phyloP scores from a whole-genome alignment of 2,113 vertebrate species.

The Serinus canaria region DNA sequence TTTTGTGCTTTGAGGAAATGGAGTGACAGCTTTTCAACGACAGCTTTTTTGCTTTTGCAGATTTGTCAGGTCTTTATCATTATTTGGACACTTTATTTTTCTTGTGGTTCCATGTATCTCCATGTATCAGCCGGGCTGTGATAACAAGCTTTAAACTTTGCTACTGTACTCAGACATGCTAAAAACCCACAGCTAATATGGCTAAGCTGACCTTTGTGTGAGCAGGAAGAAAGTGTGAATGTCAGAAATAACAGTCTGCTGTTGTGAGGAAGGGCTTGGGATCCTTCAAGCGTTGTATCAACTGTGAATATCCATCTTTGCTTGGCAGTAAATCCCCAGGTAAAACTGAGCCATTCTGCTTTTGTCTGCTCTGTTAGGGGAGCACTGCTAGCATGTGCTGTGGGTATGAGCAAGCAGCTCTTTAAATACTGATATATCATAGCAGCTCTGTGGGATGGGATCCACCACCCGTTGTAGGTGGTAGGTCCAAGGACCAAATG shows the following conservation, averaged over 20 bases:
- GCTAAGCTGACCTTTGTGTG: slow-evolving; percentile 62
- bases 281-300: background rate
- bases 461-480: background rate
- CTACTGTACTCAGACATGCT: slow-evolving; percentile 21
- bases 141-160: slow-evolving; percentile 46
- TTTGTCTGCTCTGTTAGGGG: background rate
- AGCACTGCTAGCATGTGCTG: background rate
- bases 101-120: slow-evolving; percentile 35
- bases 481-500: background rate
- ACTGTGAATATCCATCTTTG: background rate
- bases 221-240: slow-evolving; percentile 48
- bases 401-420: background rate
- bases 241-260: slow-evolving; percentile 52
- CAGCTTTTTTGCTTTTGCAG: slow-evolving; percentile 10
- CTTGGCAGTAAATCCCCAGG: slow-evolving; percentile 27
- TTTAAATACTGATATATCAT: rapidly evolving
- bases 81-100: slow-evolving; percentile 42
- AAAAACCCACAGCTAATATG: slow-evolving; percentile 42
- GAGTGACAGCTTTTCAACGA: background rate
- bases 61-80: background rate
- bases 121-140: slow-evolving; percentile 15
- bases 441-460: background rate
- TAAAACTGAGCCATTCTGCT: background rate
- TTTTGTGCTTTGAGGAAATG: slow-evolving; percentile 9
- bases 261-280: background rate